Conservation (phyloP, 2,113 vertebrate species). For the Tricholaema leucomelas region DNA sequence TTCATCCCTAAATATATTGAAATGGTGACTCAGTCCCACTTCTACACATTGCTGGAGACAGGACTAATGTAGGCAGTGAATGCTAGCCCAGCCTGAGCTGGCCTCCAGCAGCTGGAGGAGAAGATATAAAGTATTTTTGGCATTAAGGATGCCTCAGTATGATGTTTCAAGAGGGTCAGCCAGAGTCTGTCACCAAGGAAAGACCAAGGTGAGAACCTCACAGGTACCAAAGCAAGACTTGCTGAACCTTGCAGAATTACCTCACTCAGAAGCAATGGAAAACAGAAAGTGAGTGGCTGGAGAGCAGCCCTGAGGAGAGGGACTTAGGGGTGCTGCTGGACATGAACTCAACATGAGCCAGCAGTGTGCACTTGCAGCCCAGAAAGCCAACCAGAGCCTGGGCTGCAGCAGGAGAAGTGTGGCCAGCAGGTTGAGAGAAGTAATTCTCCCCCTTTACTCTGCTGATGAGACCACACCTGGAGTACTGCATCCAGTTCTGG, state of each 20-base stretch:
- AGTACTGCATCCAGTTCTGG: too few species aligned
- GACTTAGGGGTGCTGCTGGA: too few species aligned
- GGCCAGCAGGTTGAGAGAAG: too few species aligned
- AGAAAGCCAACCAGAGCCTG: too few species aligned
- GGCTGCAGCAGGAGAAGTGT: too few species aligned
- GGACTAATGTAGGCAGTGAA: neutral
- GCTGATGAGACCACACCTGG: too few species aligned
- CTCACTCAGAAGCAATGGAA: neutral
- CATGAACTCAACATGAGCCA: too few species aligned
- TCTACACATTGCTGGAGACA: neutral
- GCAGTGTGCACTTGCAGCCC: too few species aligned
- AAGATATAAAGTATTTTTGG: neutral
- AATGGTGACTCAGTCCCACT: neutral
- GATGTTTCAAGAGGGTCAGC: rapidly evolving
- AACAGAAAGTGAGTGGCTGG: too few species aligned
- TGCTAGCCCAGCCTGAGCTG: neutral
- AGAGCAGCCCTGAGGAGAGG: too few species aligned
- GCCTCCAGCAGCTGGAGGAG: neutral
- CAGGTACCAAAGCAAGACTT: neutral
- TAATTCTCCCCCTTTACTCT: too few species aligned
- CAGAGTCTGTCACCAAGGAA: neutral
- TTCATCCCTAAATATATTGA: neutral
- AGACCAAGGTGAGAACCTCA: neutral
- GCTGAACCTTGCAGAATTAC: neutral
- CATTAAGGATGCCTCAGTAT: neutral